phyloP scores from a whole-genome alignment of 2,113 vertebrate species.

The Columba livia region DNA sequence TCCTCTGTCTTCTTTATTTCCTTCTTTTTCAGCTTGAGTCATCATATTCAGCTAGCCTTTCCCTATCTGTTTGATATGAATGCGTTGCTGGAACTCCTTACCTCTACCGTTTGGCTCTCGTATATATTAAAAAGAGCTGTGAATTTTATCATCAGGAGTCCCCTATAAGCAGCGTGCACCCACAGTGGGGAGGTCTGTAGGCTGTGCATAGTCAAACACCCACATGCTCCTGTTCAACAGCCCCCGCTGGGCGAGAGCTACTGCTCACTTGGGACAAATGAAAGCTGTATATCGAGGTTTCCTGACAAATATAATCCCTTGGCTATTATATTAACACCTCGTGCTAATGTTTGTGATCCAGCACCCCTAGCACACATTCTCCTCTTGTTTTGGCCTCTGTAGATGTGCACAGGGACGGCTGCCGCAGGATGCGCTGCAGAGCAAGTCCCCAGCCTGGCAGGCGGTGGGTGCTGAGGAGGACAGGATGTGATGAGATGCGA shows the following conservation, averaged over 20 bases:
- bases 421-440: constrained; percentile 46
- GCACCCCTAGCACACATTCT: background rate
- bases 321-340: background rate
- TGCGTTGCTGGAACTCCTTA: background rate
- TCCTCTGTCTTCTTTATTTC: background rate
- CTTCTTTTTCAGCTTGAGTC: background rate
- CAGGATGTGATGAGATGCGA: constrained; percentile 27
- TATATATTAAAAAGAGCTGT: background rate
- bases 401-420: background rate
- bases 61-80: background rate
- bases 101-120: background rate
- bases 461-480: constrained; percentile 2
- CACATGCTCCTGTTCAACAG: background rate
- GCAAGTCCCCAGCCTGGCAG: constrained; percentile 7
- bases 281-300: background rate
- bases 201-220: background rate
- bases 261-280: accelerated
- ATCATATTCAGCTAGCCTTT: background rate
- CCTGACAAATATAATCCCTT: background rate
- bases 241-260: background rate
- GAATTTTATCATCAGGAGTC: background rate
- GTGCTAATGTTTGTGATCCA: background rate
- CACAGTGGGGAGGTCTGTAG: background rate
- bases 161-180: background rate
- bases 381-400: background rate